Evolutionary conservation across 1,140 invertebrate species (phyloP), one percentile per base, ranked within the genome.

Genomic region (Bursaphelenchus mucronatus): DNA sequence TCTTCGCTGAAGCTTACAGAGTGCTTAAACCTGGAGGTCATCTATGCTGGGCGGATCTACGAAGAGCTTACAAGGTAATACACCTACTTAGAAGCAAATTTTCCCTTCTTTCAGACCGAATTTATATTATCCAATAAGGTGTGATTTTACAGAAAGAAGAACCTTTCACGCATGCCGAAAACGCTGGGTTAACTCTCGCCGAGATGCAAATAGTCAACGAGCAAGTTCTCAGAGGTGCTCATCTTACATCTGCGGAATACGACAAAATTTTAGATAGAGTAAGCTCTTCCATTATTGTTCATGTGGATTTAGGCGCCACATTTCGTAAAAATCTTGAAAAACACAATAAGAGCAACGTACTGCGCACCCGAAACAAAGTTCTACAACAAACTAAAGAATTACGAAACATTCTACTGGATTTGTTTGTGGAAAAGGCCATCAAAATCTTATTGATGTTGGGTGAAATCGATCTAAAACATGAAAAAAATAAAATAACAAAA

Each of bases 1-100:
- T 70, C 40, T 67, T 70, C 21, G 40, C 13, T 17, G 68, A 70
- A 59, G 70, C 53, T n/a, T 19, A 61, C 46, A 49, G 68, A 45
- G 64, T 70, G 8, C 52, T 70, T 13, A 57, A 62, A 53, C 19
- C 51, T 5, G 63, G 63, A 10, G 68, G 68, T 9, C 61, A 65
- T 67, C 47, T 70, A 19, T 70, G 68, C 47, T 70, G 68, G 68
- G 56, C 70, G 11, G 68, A 70, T 67, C 49, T 70, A 21, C 30
- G 68, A 53, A 39, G n/a, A 17, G n/a, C 17, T 21, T 51, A 71
- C 13, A 54, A 67, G 69, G 68, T 69, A 50, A 46, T 13, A 21
- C 0, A 39, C n/a, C 15, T 15, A 10, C 3, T 63, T 62, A 15
- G 8, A 17, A n/a, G 7, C 17, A 8, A 50, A 19, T 64, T 13